Evolutionary conservation across 2,888 invertebrate species (phyloP).

Genomic region (Cataglyphis rosenhaueri): DNA sequence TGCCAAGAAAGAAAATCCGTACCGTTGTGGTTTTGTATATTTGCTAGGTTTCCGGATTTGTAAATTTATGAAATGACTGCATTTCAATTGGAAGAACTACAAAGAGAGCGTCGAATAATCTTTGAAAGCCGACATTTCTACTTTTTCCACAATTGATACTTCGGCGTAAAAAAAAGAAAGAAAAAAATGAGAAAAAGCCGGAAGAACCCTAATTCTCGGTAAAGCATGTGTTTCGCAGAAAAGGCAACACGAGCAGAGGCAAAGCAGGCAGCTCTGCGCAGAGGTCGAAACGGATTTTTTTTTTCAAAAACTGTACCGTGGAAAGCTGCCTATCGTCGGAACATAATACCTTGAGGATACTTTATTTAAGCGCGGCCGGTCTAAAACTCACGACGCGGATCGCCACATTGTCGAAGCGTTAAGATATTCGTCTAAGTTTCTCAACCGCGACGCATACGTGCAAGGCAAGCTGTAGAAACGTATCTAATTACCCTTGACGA

Average conservation of each 20-base stretch:
- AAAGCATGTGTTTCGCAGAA: slow-evolving; percentile 68
- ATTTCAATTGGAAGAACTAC: slow-evolving; percentile 60
- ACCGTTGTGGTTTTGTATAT: slow-evolving; percentile 64
- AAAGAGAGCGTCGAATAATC: slow-evolving; percentile 56
- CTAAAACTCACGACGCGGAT: slow-evolving; percentile 22
- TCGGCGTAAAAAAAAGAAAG: slow-evolving; percentile 31
- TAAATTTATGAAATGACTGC: slow-evolving; percentile 52
- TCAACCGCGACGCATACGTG: slow-evolving; percentile 20
- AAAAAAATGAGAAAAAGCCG: slow-evolving; percentile 61
- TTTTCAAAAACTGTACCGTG: background rate
- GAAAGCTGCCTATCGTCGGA: background rate
- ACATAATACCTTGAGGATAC: slow-evolving; percentile 16
- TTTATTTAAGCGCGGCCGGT: background rate
- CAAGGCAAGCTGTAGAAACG: slow-evolving; percentile 24
- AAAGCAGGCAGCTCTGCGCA: background rate
- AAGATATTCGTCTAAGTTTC: slow-evolving; percentile 40
- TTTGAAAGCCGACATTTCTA: slow-evolving; percentile 41
- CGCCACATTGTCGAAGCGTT: slow-evolving; percentile 25
- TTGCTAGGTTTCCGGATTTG: slow-evolving; percentile 55
- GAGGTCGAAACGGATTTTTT: slow-evolving; percentile 63
- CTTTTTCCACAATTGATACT: slow-evolving; percentile 54
- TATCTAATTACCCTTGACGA: slow-evolving; percentile 38
- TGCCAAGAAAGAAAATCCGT: slow-evolving; percentile 68
- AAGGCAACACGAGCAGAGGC: slow-evolving; percentile 29
- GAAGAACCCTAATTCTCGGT: slow-evolving; percentile 73